A percentile compares a stretch with the other conserved stretches of the same genome.
Conservation (phyloP, 2,113 vertebrate genomes). For the Tamias sibiricus region DNA sequence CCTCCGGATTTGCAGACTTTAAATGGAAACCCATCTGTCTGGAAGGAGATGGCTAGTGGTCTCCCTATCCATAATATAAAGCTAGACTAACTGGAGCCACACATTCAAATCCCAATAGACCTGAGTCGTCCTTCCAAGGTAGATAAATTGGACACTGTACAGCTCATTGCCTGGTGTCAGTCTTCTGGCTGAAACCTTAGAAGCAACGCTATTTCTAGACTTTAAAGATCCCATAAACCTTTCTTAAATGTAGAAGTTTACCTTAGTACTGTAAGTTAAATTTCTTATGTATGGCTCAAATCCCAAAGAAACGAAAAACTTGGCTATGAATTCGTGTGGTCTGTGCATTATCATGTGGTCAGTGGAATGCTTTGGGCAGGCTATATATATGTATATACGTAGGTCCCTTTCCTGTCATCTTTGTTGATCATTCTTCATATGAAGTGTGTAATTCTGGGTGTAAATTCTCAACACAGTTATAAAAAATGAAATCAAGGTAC, state of each 20-base stretch:
- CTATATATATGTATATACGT: neutral
- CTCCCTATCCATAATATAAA: neutral
- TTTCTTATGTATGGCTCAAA: slow-evolving; percentile 48
- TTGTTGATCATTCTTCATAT: slow-evolving; percentile 58
- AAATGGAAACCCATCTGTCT: slow-evolving; percentile 67
- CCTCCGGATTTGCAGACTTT: slow-evolving; percentile 43
- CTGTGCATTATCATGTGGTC: slow-evolving; percentile 41
- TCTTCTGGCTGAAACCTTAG: slow-evolving; percentile 72
- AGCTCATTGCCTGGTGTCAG: neutral
- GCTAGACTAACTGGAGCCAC: slow-evolving; percentile 74
- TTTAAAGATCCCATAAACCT: slow-evolving; percentile 58
- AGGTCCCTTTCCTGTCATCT: slow-evolving; percentile 4
- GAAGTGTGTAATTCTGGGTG: neutral
- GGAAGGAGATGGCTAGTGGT: slow-evolving; percentile 50
- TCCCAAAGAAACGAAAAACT: slow-evolving; percentile 53
- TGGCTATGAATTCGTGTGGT: slow-evolving; percentile 23
- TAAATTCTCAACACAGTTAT: slow-evolving; percentile 54
- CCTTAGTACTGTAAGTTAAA: neutral
- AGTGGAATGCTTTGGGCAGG: neutral
- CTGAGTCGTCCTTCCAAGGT: slow-evolving; percentile 59
- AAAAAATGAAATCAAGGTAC: slow-evolving; percentile 36
- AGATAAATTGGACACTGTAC: slow-evolving; percentile 49
- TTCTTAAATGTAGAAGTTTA: slow-evolving; percentile 18
- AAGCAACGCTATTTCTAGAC: slow-evolving; percentile 42
- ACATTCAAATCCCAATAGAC: slow-evolving; percentile 45